Conservation (phyloP, 2,888 invertebrate genomes). For the Apamea crenata region DNA sequence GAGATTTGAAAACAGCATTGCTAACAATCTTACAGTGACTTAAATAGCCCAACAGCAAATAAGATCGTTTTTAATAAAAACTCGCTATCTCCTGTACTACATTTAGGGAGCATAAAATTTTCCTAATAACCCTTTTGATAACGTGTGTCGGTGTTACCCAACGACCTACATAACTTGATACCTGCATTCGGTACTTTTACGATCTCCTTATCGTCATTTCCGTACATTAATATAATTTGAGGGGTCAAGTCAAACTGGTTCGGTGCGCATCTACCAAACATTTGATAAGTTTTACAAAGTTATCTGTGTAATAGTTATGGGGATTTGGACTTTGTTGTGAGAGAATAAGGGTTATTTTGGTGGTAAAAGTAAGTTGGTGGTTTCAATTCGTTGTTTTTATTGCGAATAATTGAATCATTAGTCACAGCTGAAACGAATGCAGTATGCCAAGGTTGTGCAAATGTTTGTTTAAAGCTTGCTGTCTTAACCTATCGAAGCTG, state of each 20-base stretch:
- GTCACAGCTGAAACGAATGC: conserved; percentile 48
- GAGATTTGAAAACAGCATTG: background rate
- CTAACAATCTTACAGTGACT: background rate
- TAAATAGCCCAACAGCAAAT: background rate
- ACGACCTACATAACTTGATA: conserved; percentile 60
- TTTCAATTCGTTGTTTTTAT: conserved; percentile 56
- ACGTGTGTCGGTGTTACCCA: conserved; percentile 57
- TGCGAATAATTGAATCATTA: conserved; percentile 60
- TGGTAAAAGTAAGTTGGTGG: conserved; percentile 37
- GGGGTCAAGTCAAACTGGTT: conserved; percentile 61
- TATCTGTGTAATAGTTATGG: background rate
- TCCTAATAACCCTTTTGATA: conserved; percentile 55
- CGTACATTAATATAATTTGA: conserved; percentile 50
- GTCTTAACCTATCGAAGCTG: conserved; percentile 15
- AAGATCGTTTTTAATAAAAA: background rate
- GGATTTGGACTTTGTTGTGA: background rate
- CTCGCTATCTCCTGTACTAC: background rate
- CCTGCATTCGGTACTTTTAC: conserved; percentile 45
- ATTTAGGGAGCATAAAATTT: conserved; percentile 56
- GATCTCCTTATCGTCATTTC: conserved; percentile 56
- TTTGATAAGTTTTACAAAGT: conserved; percentile 56
- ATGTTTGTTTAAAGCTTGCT: conserved; percentile 35
- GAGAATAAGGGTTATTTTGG: conserved; percentile 56
- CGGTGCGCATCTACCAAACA: conserved; percentile 20
- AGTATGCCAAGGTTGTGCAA: conserved; percentile 54